Percentiles rank a stretch among this genome's conserved stretches.
Evolutionary conservation across 2,888 invertebrate genomes (phyloP).

Genomic region (Scrobipalpa atriplicella): DNA sequence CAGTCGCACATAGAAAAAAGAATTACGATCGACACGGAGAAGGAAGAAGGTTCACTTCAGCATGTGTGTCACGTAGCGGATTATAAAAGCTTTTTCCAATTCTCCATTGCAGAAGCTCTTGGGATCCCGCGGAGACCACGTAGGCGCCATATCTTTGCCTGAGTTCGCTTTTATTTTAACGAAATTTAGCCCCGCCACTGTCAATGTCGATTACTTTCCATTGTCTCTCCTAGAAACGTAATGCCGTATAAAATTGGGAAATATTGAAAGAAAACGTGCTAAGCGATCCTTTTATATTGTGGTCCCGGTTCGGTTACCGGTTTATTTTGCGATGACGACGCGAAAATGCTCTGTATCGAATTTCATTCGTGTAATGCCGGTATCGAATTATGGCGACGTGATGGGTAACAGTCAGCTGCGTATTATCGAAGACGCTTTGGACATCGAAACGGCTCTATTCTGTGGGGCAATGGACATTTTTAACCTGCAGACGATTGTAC

Average conservation of each 20-base stretch:
- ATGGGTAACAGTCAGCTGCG: not conserved
- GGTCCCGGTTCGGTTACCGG: conserved; percentile 49
- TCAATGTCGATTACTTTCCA: conserved; percentile 79
- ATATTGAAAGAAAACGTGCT: conserved; percentile 79
- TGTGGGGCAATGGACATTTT: too few relatives aligned
- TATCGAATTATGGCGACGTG: conserved; percentile 12
- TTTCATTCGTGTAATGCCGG: conserved; percentile 22
- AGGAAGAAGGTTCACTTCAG: conserved; percentile 48
- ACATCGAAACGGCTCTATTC: too few relatives aligned
- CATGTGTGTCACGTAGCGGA: conserved; percentile 81
- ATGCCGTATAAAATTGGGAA: conserved; percentile 78
- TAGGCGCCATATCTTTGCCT: conserved; percentile 81
- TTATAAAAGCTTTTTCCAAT: conserved; percentile 84
- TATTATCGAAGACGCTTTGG: not conserved
- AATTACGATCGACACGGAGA: conserved; percentile 40
- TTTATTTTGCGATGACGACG: conserved; percentile 41
- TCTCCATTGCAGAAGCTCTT: conserved; percentile 76
- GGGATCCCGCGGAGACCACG: conserved; percentile 76
- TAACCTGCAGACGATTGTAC: too few relatives aligned
- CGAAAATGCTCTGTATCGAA: conserved; percentile 33
- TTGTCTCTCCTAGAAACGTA: conserved; percentile 69
- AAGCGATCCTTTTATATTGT: conserved; percentile 63
- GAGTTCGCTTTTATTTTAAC: conserved; percentile 82
- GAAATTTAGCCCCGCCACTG: conserved; percentile 78
- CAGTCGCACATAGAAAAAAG: conserved; percentile 50